Evolutionary conservation across 2,113 vertebrate species (phyloP), one percentile per base, ranked within the genome.

Genomic region (human): DNA sequence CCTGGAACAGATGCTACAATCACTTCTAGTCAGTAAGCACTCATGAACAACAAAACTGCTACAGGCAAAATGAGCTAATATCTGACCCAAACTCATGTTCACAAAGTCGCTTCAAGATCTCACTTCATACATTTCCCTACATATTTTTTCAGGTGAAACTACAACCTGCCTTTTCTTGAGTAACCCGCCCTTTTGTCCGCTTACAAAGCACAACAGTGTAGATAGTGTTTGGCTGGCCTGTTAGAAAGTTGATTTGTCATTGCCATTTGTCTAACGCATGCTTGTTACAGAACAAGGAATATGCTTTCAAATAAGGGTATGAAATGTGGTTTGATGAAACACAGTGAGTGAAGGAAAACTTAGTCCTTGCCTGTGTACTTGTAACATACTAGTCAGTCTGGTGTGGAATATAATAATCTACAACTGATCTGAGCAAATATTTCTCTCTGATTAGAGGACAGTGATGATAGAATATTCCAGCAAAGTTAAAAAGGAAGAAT

Each of bases 211-310:
- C 40, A 86, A 30, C 25, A 72, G 23, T 22, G n/a, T 1, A 50
- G 27, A 61, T 1, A n/a, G 64, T 6, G 18, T 81, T 80, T 59
- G n/a, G 9, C 48, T 59, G 57, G 72, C 16, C 25, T 8, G 17
- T 80, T 5, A 35, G 68, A 52, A 92, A 95, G 76, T 8, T 88
- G 22, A 92, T 6, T 52, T 95, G 32, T 70, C 88, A 95, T 92
- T 76, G 9, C 68, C 55, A 95, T 68, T 93, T 88, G 30, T 75
- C 68, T 81, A 89, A 72, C 40, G 35, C 10, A 73, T 43, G 18
- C 45, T 38, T 66, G n/a, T 59, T 64, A 75, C 52, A 89, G 82
- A 96, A 89, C 20, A 68, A 72, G 55, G 14, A 25, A 68, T 30
- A 43, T 59, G 32, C 20, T 79, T 96, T 91, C 55, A n/a, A 59